Base-by-base conservation (phyloP, 1,140 invertebrate genomes). In the Neotoxoptera formosana region DNA sequence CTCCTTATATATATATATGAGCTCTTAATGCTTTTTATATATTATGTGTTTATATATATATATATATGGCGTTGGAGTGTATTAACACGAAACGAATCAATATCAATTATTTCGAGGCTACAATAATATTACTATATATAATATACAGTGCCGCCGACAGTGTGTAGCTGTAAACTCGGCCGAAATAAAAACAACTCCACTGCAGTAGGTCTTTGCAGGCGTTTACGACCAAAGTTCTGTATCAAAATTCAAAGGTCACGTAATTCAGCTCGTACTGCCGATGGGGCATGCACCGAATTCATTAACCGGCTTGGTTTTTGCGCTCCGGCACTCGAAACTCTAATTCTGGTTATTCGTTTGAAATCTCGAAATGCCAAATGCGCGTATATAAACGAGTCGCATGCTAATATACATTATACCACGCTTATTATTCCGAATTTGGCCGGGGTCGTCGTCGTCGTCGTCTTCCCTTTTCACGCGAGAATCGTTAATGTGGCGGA, bases 321-420 rank as follows among this genome's bases (percentile, higher is more conserved):
- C 1, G 30, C 60, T 20, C 60, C 14, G n/a, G 14, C 60, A n/a
- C n/a, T 87, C 89, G 34, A 90, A 60, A 56, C 51, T 67, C 36
- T 14, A 90, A 90, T 60, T 90, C 53, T 67, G 53, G 89, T 90
- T 90, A 67, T 60, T 41, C 36, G 41, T 67, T 48, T 36, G 90
- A 91, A 91, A 91, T 91, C 90, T 41, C 56, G 14, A 91, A 91
- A 91, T 41, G 56, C 41, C 53, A 67, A 91, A 90, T 60, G 51
- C 41, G 51, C 41, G 56, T 60, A 90, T 41, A 51, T 51, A 51
- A 34, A 53, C 90, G 90, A 91, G 56, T 45, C 56, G 90, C 56
- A 91, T 67, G 90, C 90, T 91, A 91, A 91, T 90, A 90, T n/a
- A 36, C 88, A 36, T 8, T 89, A 53, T 53, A 36, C 8, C 23